phyloP scores from a whole-genome alignment of 2,888 invertebrate genomes.

The Cantharis lateralis region DNA sequence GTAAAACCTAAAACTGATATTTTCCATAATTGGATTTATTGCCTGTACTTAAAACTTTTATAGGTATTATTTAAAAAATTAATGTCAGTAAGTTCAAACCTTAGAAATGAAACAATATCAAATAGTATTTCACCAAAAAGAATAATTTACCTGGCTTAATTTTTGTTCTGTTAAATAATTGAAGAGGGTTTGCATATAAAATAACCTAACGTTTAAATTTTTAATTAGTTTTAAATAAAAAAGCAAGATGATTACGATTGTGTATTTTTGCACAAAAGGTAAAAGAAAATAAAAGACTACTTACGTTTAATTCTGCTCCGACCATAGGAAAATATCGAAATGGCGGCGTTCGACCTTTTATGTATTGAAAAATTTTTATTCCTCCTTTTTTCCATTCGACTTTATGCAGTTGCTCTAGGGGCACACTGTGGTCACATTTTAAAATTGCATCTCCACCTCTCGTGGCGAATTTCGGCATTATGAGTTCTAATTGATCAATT shows the following conservation, averaged over 20 bases:
- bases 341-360: slow-evolving; percentile 76
- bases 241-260: neutral
- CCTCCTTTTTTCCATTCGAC: slow-evolving; percentile 74
- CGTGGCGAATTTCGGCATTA: slow-evolving; percentile 68
- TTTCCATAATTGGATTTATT: too few species aligned
- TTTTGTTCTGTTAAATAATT: neutral
- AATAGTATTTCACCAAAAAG: neutral
- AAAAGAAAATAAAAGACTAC: slow-evolving; percentile 50
- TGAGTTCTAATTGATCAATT: slow-evolving; percentile 52
- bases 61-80: too few species aligned
- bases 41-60: too few species aligned
- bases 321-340: slow-evolving; percentile 69
- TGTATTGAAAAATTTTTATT: slow-evolving; percentile 80
- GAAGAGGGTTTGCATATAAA: neutral
- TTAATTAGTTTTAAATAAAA: neutral
- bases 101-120: neutral
- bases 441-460: slow-evolving; percentile 72
- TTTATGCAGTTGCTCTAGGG: slow-evolving; percentile 75
- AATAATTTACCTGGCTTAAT: neutral
- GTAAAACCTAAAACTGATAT: too few species aligned
- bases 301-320: slow-evolving; percentile 79
- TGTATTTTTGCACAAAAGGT: neutral
- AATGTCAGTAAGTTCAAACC: neutral
- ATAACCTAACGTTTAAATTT: neutral
- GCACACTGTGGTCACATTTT: slow-evolving; percentile 77